These are phyloP conservation scores for Azemiops feae DNA, from an alignment of 2,113 vertebrate genomes.

Conservation along the genomic window DNA sequence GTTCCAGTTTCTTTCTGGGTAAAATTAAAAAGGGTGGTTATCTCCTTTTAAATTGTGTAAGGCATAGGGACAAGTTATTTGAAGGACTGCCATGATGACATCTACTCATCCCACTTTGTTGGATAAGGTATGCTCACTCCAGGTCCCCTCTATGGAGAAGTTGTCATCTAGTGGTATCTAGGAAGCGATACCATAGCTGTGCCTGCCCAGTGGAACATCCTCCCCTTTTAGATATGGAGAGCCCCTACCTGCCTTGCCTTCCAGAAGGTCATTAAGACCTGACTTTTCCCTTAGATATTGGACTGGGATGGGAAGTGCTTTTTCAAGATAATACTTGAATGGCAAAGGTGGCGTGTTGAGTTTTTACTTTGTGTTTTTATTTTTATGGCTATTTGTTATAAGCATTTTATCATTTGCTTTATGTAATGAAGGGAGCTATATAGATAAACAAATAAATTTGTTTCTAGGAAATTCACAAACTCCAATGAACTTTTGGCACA, in stretches of 20 bases:
- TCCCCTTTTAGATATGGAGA: background rate
- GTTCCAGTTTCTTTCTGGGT: too few species aligned
- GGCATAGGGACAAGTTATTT: background rate
- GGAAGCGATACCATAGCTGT: background rate
- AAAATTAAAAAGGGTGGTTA: too few species aligned
- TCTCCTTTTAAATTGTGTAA: background rate
- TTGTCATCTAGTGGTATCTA: background rate
- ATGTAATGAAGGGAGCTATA: too few species aligned
- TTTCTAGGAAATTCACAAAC: background rate
- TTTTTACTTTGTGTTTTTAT: background rate
- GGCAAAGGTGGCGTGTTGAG: background rate
- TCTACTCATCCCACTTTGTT: background rate
- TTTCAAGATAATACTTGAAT: background rate
- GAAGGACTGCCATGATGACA: background rate
- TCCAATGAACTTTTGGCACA: background rate
- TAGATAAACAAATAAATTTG: background rate
- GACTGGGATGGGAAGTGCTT: background rate
- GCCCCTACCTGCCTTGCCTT: background rate
- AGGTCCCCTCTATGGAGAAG: background rate
- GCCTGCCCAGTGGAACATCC: background rate
- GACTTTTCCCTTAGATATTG: background rate
- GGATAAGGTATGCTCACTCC: background rate
- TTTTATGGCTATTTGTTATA: background rate
- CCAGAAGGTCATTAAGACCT: background rate
- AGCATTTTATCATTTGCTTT: background rate